Evolutionary conservation across 2,797 vertebrate species (phyloP), one percentile per base, ranked within the genome.

Genomic region (Leptatherina wallacei): DNA sequence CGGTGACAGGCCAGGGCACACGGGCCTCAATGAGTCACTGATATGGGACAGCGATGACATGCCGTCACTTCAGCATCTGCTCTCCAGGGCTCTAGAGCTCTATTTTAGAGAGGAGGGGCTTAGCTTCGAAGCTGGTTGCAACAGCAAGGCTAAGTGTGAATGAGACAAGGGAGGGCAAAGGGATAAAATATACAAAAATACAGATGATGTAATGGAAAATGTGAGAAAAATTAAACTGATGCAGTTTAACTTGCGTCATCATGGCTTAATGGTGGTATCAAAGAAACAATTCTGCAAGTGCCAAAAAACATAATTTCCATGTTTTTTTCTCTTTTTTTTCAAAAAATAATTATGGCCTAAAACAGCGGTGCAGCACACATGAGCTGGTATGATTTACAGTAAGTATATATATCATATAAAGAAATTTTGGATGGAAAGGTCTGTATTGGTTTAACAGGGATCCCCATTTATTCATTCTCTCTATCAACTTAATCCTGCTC

Each of bases 11-110:
- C 83, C 6, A 65, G 89, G 89, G 87, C 89, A 86, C 78, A 61
- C 77, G 38, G 91, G 88, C 86, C 84, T 89, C 78, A 61, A 82
- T 93, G 92, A 93, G 78, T 93, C 91, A 93, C 85, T 84, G 89
- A 87, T 87, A 88, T 82, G 85, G 89, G 92, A 90, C 89, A 85
- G 88, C 6, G 72, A 78, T 93, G 92, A 92, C 91, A 92, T 75
- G 83, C 84, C 87, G 62, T 87, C 88, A 91, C 83, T 88, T 90
- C 87, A 83, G 82, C 71, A 67, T 73, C 78, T 22, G 35, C 81
- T 87, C 90, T 90, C 89, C 71, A 62, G 91, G 88, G 89, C 82
- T 85, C 77, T 68, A 72, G 12, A 61, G 77, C 73, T 77, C 75
- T 68, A 67, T 80, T 81, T 85, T 69, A 70, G 65, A 72, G 71